These are phyloP conservation scores for Hemicrepidius hirtus DNA, from an alignment of 2,888 invertebrate species.

Conservation along the genomic window DNA sequence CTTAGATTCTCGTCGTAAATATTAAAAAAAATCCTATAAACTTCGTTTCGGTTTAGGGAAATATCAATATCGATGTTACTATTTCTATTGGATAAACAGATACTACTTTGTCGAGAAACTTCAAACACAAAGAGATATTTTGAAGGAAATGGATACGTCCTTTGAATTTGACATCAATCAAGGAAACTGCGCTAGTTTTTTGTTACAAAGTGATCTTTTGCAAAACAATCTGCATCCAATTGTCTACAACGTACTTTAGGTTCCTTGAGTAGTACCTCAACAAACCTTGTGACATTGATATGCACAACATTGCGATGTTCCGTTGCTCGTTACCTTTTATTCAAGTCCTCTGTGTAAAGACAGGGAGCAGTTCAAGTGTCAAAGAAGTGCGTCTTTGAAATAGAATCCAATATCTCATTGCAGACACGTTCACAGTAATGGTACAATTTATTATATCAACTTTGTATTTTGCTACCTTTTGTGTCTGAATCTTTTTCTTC, in stretches of 20 bases:
- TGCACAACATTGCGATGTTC: conserved; percentile 35
- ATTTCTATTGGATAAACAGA: no score
- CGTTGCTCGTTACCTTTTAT: conserved; percentile 46
- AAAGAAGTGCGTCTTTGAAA: conserved; percentile 50
- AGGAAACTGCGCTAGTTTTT: neutral
- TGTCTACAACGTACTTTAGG: neutral
- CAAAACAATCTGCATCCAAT: neutral
- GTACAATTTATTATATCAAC: conserved; percentile 49
- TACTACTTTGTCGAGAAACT: no score
- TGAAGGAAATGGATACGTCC: neutral
- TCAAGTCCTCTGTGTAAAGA: conserved; percentile 42
- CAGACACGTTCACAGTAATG: conserved; percentile 47
- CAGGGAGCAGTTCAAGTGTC: conserved; percentile 47
- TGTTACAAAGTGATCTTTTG: neutral
- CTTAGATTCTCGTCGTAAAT: no score
- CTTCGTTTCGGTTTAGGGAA: no score
- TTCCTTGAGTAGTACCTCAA: conserved; percentile 14
- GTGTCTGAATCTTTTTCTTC: conserved; percentile 29
- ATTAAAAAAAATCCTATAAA: no score
- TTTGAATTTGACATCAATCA: neutral
- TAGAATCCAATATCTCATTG: conserved; percentile 50
- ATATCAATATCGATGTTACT: no score
- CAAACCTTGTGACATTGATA: conserved; percentile 45
- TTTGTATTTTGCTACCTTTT: conserved; percentile 43
- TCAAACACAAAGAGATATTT: no score